phyloP scores from a whole-genome alignment of 2,888 invertebrate genomes.

The Idaea biselata region DNA sequence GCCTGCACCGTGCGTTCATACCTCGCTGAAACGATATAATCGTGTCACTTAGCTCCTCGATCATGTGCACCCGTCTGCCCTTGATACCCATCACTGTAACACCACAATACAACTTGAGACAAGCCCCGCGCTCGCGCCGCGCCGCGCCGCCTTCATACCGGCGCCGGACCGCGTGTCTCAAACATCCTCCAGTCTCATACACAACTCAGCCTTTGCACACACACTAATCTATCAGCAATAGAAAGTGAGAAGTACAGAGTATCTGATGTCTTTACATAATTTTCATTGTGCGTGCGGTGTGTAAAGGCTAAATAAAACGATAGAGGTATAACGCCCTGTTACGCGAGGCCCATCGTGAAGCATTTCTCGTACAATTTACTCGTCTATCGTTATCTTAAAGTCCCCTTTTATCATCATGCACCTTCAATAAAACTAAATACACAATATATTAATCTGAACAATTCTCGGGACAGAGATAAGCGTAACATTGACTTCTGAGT shows the following conservation, averaged over 20 bases:
- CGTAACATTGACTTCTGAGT: conserved; percentile 37
- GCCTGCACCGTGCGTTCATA: conserved; percentile 81
- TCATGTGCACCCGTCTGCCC: conserved; percentile 98
- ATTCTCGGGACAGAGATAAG: conserved; percentile 51
- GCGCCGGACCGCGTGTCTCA: neutral
- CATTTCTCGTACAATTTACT: neutral
- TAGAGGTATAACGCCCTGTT: neutral
- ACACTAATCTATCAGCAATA: neutral
- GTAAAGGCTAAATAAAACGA: conserved; percentile 2
- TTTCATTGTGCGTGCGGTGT: conserved; percentile 11
- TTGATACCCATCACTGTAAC: conserved; percentile 98
- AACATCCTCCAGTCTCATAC: neutral
- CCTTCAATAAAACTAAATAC: conserved; percentile 39
- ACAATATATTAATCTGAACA: conserved; percentile 37
- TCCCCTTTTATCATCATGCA: conserved; percentile 44
- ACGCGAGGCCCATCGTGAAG: neutral
- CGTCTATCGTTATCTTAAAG: conserved; percentile 13
- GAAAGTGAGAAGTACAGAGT: neutral
- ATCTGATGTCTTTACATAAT: neutral
- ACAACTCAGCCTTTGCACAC: neutral
- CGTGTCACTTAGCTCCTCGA: conserved; percentile 98
- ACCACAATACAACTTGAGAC: conserved; percentile 69
- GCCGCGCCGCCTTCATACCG: too few relatives aligned
- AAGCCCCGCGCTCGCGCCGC: conserved; percentile 29
- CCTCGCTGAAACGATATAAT: conserved; percentile 99